Evolutionary conservation across 92 coral and sea anemone species (phyloP).

Genomic region (Zoanthus sansibaricus): DNA sequence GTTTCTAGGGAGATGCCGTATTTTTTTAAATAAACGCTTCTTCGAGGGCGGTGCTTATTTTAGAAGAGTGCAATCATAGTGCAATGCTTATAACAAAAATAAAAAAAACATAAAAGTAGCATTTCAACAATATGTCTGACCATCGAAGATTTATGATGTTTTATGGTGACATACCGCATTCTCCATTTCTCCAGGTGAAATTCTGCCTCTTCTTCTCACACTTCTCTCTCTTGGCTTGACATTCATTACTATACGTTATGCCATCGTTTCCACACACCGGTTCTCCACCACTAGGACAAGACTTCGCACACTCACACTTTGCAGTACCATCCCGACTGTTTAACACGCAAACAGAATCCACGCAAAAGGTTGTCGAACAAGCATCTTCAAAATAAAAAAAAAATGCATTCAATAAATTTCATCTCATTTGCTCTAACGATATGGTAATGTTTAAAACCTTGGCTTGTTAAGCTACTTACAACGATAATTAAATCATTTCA

Average conservation of each 20-base stretch:
- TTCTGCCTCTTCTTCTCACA: conserved; percentile 75
- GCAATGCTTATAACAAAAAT: neutral
- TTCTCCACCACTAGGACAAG: conserved; percentile 76
- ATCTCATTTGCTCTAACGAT: neutral
- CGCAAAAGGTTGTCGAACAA: conserved; percentile 82
- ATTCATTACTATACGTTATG: conserved; percentile 79
- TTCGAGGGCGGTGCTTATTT: no score
- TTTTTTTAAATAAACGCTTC: no score
- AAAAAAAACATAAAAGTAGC: no score
- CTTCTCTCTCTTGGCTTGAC: conserved; percentile 79
- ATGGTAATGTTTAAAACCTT: no score
- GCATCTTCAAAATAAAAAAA: conserved; percentile 61
- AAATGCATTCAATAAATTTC: neutral
- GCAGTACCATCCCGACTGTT: conserved; percentile 56
- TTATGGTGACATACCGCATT: conserved; percentile 78
- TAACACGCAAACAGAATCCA: conserved; percentile 67
- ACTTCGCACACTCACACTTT: conserved; percentile 71
- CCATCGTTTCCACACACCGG: conserved; percentile 98
- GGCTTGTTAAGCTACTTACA: no score
- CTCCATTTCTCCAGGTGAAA: conserved; percentile 64
- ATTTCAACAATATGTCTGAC: no score
- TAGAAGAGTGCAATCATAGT: no score
- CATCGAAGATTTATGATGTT: neutral
- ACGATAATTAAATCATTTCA: no score
- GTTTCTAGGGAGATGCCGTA: no score